phyloP scores from a whole-genome alignment of 2,113 vertebrate genomes.

The Lonchura striata region DNA sequence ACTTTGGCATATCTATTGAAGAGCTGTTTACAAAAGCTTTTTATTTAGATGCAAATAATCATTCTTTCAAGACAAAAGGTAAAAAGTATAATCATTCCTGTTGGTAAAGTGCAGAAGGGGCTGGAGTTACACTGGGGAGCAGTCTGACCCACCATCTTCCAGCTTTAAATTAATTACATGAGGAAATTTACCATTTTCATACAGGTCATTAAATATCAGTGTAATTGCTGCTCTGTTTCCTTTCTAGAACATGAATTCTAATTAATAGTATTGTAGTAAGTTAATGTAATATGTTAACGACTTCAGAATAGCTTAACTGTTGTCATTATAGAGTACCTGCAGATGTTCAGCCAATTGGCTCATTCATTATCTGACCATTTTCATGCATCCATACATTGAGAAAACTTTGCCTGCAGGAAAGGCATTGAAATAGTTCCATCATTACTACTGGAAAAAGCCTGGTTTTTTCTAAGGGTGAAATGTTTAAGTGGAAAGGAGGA shows the following conservation, averaged over 20 bases:
- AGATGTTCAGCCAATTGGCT: constrained; percentile 35
- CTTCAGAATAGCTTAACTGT: constrained; percentile 65
- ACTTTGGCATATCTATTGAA: background rate
- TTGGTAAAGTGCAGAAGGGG: background rate
- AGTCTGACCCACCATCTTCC: background rate
- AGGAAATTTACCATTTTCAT: constrained; percentile 19
- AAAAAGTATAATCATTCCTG: background rate
- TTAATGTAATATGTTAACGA: constrained; percentile 58
- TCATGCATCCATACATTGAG: background rate
- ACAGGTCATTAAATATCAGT: constrained; percentile 36
- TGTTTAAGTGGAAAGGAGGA: background rate
- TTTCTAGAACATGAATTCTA: constrained; percentile 44
- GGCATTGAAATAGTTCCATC: background rate
- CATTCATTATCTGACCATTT: constrained; percentile 32
- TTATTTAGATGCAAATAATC: background rate
- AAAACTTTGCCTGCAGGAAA: background rate
- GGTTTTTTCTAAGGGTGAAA: background rate
- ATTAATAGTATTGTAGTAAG: constrained; percentile 47
- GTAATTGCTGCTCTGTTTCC: constrained; percentile 30
- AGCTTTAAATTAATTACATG: constrained; percentile 26
- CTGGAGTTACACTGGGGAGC: background rate
- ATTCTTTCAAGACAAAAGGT: background rate
- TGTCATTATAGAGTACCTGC: constrained; percentile 57
- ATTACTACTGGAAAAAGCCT: background rate
- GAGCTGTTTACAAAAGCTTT: background rate